These are phyloP conservation scores for Epinephelus lanceolatus DNA, from an alignment of 2,113 vertebrate genomes.

Conservation along the genomic window DNA sequence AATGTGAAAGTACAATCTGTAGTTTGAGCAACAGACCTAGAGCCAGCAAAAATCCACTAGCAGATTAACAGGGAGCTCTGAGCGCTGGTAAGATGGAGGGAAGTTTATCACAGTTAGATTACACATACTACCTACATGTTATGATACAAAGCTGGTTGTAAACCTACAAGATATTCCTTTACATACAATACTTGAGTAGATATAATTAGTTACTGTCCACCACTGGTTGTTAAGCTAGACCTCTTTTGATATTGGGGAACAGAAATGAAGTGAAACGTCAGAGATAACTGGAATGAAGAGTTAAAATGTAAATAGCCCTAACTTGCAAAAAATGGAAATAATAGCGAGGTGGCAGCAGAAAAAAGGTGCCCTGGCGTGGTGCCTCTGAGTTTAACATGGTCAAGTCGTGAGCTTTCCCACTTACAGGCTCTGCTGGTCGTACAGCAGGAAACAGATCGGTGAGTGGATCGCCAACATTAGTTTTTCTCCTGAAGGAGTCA, in stretches of 20 bases:
- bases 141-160: too few relatives aligned
- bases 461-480: slow-evolving; percentile 43
- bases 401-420: slow-evolving; percentile 9
- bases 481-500: slow-evolving; percentile 56
- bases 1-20: too few relatives aligned
- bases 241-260: neutral
- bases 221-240: neutral
- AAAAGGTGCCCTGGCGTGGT: neutral
- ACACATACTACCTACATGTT: too few relatives aligned
- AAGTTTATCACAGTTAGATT: too few relatives aligned
- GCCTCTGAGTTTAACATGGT: neutral
- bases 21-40: too few relatives aligned
- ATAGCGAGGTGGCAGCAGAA: neutral
- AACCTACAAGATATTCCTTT: too few relatives aligned
- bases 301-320: neutral
- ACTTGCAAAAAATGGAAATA: neutral
- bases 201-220: too few relatives aligned
- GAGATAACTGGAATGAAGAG: neutral
- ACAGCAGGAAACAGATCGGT: slow-evolving; percentile 41
- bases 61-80: too few relatives aligned
- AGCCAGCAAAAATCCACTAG: too few relatives aligned
- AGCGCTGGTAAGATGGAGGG: too few relatives aligned
- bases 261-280: neutral
- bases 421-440: slow-evolving; percentile 18
- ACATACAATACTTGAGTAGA: too few relatives aligned